Percentiles rank a stretch among this genome's conserved stretches.
Evolutionary conservation across 2,113 vertebrate genomes (phyloP).

Genomic region (Chaenogobius annularis): DNA sequence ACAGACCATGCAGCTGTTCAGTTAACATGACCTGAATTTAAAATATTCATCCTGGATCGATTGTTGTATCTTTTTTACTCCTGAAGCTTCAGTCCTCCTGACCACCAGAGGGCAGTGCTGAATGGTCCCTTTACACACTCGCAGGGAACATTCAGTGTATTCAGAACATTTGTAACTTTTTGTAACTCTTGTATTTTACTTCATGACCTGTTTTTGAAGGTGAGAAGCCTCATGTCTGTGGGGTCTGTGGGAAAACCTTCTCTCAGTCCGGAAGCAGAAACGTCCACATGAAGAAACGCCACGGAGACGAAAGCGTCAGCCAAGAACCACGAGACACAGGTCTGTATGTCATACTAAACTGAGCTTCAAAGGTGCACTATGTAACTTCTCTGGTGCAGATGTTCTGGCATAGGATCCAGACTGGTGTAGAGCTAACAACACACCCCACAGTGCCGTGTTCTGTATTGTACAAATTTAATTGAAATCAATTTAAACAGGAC

Average conservation of each 20-base stretch:
- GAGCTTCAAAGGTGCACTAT: background rate
- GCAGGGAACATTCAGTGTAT: no score
- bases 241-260: constrained; percentile 94
- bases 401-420: no score
- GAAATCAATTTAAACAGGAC: no score
- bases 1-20: constrained; percentile 19
- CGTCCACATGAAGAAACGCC: constrained; percentile 94
- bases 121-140: no score
- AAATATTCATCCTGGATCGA: no score
- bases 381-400: background rate
- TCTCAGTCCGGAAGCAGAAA: constrained; percentile 98
- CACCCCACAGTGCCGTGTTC: no score
- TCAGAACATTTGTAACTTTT: background rate
- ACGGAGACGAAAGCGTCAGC: constrained; percentile 76
- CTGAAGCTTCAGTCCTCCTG: no score
- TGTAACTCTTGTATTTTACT: background rate
- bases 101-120: no score
- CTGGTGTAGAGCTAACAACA: no score
- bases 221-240: constrained; percentile 95
- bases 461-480: no score
- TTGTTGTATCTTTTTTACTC: no score
- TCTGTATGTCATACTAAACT: constrained; percentile 5
- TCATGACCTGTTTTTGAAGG: constrained; percentile 67
- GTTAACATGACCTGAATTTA: no score
- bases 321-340: constrained; percentile 72